A percentile compares a stretch with the other conserved stretches of the same genome.
phyloP scores from a whole-genome alignment of 2,797 vertebrate species.

The Adelosebastes latens region DNA sequence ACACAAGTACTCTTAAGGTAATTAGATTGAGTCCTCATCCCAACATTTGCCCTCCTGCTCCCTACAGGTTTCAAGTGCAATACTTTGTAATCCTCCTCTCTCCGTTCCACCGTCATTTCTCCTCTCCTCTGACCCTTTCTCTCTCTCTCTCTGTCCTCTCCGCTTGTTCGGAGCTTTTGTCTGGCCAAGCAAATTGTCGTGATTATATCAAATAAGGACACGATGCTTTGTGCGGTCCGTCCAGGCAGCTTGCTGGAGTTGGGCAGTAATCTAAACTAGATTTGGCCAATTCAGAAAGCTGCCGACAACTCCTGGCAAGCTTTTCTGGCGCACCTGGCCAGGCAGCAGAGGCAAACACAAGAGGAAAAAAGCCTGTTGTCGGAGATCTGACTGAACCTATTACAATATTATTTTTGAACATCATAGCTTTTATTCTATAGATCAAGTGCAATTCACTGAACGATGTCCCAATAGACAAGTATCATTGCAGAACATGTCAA shows the following conservation, averaged over 20 bases:
- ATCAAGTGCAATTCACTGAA: slow-evolving; percentile 1
- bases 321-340: slow-evolving; percentile 58
- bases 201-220: slow-evolving; percentile 68
- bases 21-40: slow-evolving; percentile 36
- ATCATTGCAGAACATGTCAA: background rate
- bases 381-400: slow-evolving; percentile 29
- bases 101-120: slow-evolving; percentile 14
- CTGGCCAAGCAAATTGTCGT: slow-evolving; percentile 54
- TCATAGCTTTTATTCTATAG: slow-evolving; percentile 1
- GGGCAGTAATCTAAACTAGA: slow-evolving; percentile 70
- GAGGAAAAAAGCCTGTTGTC: slow-evolving; percentile 10
- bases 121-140: slow-evolving; percentile 31
- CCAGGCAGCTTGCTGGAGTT: slow-evolving; percentile 44
- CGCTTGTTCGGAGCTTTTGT: slow-evolving; percentile 24
- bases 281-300: slow-evolving; percentile 68
- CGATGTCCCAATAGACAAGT: background rate
- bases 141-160: background rate
- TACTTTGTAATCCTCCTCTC: slow-evolving; percentile 41
- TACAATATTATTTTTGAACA: slow-evolving; percentile 17
- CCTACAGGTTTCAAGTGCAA: slow-evolving; percentile 29
- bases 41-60: slow-evolving; percentile 46
- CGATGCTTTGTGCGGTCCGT: slow-evolving; percentile 36
- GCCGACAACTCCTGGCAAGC: slow-evolving; percentile 71
- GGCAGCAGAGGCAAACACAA: slow-evolving; percentile 4
- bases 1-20: slow-evolving; percentile 21